phyloP scores from a whole-genome alignment of 1,140 invertebrate species.

The Bombus polaris region DNA sequence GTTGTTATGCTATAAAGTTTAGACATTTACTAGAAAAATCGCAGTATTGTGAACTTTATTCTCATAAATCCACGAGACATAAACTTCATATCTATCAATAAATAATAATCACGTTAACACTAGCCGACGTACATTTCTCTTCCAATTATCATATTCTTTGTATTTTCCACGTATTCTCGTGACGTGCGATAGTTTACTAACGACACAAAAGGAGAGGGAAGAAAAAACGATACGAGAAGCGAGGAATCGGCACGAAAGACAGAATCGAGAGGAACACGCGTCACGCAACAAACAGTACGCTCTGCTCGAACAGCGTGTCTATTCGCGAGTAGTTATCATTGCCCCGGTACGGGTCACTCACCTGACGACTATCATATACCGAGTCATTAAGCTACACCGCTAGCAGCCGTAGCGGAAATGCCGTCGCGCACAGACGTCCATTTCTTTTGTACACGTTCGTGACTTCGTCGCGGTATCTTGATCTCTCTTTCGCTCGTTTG shows the following conservation, averaged over 20 bases:
- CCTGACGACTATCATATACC: slow-evolving; percentile 66
- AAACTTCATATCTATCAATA: not conserved
- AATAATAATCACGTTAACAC: too few relatives aligned
- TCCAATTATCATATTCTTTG: not conserved
- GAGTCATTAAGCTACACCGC: slow-evolving; percentile 62
- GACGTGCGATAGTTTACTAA: not conserved
- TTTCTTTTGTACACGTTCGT: slow-evolving; percentile 60
- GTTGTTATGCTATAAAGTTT: not conserved
- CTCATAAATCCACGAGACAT: not conserved
- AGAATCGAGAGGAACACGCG: not conserved
- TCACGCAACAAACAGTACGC: slow-evolving; percentile 26
- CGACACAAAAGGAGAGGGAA: not conserved
- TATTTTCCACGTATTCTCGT: not conserved
- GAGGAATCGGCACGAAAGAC: not conserved
- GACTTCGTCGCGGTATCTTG: slow-evolving; percentile 48
- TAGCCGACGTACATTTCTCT: not conserved
- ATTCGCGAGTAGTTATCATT: slow-evolving; percentile 59
- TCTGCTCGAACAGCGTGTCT: slow-evolving; percentile 19
- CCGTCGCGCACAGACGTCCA: slow-evolving; percentile 44
- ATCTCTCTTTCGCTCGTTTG: slow-evolving; percentile 22
- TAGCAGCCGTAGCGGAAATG: slow-evolving; percentile 62
- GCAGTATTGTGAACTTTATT: too few relatives aligned
- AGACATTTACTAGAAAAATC: not conserved
- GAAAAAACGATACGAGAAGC: not conserved
- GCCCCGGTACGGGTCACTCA: slow-evolving; percentile 67